These are phyloP conservation scores for Zoroaster sp. DNA, from an alignment of 53 echinoderm and acorn worm species.

Conservation along the genomic window DNA sequence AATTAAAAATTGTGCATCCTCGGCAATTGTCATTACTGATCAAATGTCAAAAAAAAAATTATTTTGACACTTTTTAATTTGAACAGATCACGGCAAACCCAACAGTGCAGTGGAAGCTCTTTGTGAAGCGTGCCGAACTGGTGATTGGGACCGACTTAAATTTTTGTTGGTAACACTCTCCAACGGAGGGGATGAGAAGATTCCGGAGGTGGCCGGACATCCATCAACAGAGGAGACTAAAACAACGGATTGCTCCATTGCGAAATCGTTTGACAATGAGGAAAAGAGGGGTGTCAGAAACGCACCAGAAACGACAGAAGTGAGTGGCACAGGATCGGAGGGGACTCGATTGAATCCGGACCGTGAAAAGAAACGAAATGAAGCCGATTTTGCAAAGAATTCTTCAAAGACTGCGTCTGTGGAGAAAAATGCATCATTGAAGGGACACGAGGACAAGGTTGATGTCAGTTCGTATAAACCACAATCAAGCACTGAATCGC, in stretches of 20 bases:
- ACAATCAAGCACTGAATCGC: not conserved
- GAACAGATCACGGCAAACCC: not conserved
- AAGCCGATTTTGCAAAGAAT: not conserved
- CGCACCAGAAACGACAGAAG: not conserved
- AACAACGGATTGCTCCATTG: not conserved
- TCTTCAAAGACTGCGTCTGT: not conserved
- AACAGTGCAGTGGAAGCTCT: not conserved
- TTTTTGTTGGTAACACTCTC: not conserved
- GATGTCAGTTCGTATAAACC: not conserved
- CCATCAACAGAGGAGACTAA: not conserved
- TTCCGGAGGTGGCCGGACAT: not conserved
- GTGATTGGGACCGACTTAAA: constrained; percentile 30
- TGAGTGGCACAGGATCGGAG: too few species aligned
- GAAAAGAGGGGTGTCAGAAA: not conserved
- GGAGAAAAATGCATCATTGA: not conserved
- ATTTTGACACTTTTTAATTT: too few species aligned
- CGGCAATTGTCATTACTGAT: too few species aligned
- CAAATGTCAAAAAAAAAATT: too few species aligned
- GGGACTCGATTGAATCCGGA: too few species aligned
- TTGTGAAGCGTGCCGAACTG: not conserved
- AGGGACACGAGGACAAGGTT: not conserved
- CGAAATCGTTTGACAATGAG: not conserved
- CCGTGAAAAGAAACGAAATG: too few species aligned
- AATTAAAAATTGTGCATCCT: too few species aligned
- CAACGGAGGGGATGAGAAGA: not conserved